phyloP scores from a whole-genome alignment of 2,113 vertebrate species.

The Bos indicus region DNA sequence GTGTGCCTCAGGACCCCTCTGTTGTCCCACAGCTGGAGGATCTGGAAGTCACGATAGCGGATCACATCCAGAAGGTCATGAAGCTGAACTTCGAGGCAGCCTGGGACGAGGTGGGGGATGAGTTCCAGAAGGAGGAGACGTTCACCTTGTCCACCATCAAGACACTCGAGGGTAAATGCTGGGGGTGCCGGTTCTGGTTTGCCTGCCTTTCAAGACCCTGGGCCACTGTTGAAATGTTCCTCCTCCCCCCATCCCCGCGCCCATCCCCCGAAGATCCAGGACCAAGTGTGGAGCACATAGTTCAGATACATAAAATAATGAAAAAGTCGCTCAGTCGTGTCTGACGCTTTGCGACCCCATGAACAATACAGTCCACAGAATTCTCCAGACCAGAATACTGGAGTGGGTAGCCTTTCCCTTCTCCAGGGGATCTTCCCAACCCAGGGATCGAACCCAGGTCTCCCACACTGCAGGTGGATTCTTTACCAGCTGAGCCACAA shows the following conservation, averaged over 20 bases:
- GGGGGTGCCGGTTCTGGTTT: neutral
- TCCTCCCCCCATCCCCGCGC: accelerated
- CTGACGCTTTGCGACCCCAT: neutral
- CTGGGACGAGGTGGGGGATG: slow-evolving; percentile 87
- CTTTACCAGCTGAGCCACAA: neutral
- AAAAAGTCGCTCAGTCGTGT: neutral
- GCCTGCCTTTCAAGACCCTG: neutral
- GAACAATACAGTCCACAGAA: neutral
- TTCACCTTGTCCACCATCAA: slow-evolving; percentile 86
- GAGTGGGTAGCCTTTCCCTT: neutral
- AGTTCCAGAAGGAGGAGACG: slow-evolving; percentile 87
- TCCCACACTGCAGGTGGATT: neutral
- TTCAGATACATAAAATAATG: neutral
- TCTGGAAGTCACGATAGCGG: slow-evolving; percentile 84
- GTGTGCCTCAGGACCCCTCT: neutral
- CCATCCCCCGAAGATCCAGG: neutral
- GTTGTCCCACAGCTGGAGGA: slow-evolving; percentile 81
- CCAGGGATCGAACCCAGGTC: neutral
- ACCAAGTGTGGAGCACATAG: neutral
- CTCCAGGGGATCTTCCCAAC: neutral
- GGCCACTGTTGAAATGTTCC: neutral
- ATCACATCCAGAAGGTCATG: slow-evolving; percentile 87
- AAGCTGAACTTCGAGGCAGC: slow-evolving; percentile 86
- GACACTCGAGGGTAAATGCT: slow-evolving; percentile 83
- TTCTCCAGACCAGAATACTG: neutral